Base-by-base conservation (phyloP, 1,140 invertebrate species). In the Saccostrea glomerata region DNA sequence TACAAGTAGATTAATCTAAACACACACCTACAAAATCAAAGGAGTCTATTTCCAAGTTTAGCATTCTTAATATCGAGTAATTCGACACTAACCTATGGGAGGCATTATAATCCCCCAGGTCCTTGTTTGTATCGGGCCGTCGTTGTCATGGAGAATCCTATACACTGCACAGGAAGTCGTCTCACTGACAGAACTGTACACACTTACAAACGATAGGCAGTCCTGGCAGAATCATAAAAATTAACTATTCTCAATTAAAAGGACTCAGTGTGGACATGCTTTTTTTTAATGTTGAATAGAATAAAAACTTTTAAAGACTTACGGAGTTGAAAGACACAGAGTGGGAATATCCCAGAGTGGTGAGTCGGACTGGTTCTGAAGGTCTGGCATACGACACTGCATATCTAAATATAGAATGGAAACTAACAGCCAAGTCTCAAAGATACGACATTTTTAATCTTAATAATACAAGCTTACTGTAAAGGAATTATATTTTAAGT, bases 181-280 rank as follows among this genome's bases (percentile, higher is more conserved):
- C 23, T 91, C 89, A 82, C 92, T 56, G 54, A 92, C 70, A 13
- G 91, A 92, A 91, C 98, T 99, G 91, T 98, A 98, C 63, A 98
- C 98, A 86, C 97, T 97, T 6, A 99, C 97, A 93, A 98, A 97
- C 93, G 98, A 96, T 30, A 96, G 96, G 94, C 97, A 98, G 89
- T 98, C 97, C 97, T 96, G 90, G 47, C 94, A 90, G 15, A 6
- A 23, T n/a, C 6, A 9, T 5, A 77, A 77, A 77, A 77, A 4
- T 2, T 2, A 30, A 40, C n/a, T n/a, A n/a, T n/a, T n/a, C n/a
- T n/a, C n/a, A n/a, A n/a, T n/a, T n/a, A n/a, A n/a, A n/a, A n/a
- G 23, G 36, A 77, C 23, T 36, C 11, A 30, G 36, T n/a, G 13
- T 30, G 25, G 23, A 77, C 7, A 23, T 77, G 17, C 15, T 23